These are phyloP conservation scores for Megaceryle maxima DNA, from an alignment of 2,113 vertebrate genomes.

Conservation along the genomic window DNA sequence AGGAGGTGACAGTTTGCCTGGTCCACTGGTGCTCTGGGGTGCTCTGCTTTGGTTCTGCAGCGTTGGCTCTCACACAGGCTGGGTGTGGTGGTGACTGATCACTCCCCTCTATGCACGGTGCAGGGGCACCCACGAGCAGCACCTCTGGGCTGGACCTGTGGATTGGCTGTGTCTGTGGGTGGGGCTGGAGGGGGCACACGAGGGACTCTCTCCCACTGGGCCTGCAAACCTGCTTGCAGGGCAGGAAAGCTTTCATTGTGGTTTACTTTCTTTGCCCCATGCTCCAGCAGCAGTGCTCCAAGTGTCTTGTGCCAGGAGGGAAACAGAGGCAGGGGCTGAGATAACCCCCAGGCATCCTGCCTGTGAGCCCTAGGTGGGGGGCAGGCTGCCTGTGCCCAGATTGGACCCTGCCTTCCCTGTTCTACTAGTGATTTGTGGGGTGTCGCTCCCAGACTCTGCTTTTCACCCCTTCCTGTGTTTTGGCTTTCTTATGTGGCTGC, in stretches of 20 bases:
- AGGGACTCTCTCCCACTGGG: background rate
- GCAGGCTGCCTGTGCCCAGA: background rate
- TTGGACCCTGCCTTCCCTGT: background rate
- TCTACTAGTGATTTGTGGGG: background rate
- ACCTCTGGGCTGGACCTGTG: accelerated
- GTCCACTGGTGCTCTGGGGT: background rate
- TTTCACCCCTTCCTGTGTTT: background rate
- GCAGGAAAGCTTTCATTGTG: background rate
- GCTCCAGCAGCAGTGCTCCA: background rate
- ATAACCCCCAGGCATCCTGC: background rate
- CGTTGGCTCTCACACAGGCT: accelerated
- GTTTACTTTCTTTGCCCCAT: background rate
- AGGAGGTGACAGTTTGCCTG: background rate
- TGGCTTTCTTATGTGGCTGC: background rate
- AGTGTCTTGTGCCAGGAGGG: background rate
- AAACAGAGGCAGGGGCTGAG: conserved; percentile 11
- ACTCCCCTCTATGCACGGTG: background rate
- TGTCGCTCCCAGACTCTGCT: background rate
- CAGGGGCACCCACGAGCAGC: background rate
- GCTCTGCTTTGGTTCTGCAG: background rate
- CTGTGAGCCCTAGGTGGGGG: accelerated
- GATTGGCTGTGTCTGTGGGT: background rate
- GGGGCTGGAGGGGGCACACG: accelerated
- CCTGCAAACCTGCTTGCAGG: background rate
- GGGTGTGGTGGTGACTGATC: accelerated